Percentiles rank a stretch among this genome's conserved stretches.
phyloP scores from a whole-genome alignment of 2,888 invertebrate genomes.

The Drosophila hamatofila region DNA sequence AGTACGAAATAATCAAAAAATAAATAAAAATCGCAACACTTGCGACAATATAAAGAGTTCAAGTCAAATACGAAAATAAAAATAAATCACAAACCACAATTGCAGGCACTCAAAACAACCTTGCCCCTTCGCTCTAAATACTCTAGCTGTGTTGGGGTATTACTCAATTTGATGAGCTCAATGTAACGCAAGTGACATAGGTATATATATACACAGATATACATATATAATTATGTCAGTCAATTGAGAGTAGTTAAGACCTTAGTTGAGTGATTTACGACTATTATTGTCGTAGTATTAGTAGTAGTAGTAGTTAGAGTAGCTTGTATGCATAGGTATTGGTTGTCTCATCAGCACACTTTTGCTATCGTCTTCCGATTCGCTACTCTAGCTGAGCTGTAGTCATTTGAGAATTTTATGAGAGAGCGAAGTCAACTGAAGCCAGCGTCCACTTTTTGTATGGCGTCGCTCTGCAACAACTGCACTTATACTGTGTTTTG shows the following conservation, averaged over 20 bases:
- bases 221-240: background rate
- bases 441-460: background rate
- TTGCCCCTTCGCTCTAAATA: constrained; percentile 26
- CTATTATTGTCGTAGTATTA: background rate
- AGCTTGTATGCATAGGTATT: background rate
- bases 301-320: background rate
- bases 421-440: background rate
- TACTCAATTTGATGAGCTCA: background rate
- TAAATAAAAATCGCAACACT: constrained; percentile 19
- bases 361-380: background rate
- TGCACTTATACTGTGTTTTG: too few relatives aligned
- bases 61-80: constrained; percentile 43
- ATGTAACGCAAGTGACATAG: background rate
- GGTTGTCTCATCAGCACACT: background rate
- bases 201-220: background rate
- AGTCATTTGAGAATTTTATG: background rate
- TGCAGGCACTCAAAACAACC: constrained; percentile 33
- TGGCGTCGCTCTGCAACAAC: too few relatives aligned
- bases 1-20: constrained; percentile 7
- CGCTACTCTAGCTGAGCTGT: background rate
- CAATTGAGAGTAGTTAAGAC: background rate
- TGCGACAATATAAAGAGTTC: constrained; percentile 36
- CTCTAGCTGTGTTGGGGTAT: background rate
- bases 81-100: constrained; percentile 34
- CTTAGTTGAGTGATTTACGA: background rate